A percentile compares a stretch with the other conserved stretches of the same genome.
phyloP scores from a whole-genome alignment of 2,888 invertebrate species.

The Callyntrura sp. region DNA sequence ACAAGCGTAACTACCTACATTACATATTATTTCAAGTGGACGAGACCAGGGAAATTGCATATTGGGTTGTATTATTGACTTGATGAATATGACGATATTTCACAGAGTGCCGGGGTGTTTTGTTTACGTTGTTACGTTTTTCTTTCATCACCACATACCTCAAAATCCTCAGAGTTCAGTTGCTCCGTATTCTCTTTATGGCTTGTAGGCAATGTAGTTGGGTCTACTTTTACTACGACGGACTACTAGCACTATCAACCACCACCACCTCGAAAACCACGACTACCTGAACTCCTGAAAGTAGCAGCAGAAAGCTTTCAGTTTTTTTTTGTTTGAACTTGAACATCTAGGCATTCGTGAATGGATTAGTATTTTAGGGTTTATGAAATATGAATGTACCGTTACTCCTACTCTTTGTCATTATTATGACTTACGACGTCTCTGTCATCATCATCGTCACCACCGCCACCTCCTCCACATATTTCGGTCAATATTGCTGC shows the following conservation, averaged over 20 bases:
- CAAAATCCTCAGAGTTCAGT: neutral
- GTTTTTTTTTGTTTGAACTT: conserved; percentile 10
- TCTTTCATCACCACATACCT: conserved; percentile 11
- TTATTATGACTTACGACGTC: conserved; percentile 32
- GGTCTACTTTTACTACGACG: neutral
- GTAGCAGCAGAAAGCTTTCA: neutral
- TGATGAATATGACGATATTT: neutral
- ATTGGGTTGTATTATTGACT: neutral
- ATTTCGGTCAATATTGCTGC: conserved; percentile 51
- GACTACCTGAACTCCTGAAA: conserved; percentile 9
- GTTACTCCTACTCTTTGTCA: conserved; percentile 46
- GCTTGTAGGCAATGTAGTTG: too few species aligned
- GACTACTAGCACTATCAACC: neutral
- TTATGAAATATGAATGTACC: conserved; percentile 52
- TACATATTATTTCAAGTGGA: neutral
- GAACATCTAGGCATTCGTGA: neutral
- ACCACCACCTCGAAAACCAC: neutral
- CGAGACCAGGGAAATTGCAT: neutral
- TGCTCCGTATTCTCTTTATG: neutral
- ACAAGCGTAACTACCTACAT: neutral
- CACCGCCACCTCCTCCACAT: neutral
- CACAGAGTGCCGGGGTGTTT: conserved; percentile 17
- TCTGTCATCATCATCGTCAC: neutral
- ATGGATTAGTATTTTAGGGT: conserved; percentile 42
- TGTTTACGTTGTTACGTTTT: conserved; percentile 31